Conservation (phyloP, 2,888 invertebrate species). For the Xestobium rufovillosum region DNA sequence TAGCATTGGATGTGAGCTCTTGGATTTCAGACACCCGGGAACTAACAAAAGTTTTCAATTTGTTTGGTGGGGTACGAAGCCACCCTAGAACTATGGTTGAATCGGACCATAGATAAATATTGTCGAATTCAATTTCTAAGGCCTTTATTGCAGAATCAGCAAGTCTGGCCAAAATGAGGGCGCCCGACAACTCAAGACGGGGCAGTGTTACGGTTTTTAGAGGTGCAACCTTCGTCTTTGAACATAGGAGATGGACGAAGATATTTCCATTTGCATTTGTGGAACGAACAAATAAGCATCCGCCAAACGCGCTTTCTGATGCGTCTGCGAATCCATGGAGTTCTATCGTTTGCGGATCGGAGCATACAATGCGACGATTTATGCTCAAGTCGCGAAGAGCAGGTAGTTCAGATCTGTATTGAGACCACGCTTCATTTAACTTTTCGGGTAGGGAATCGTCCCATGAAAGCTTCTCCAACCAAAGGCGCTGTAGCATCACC, state of each 20-base stretch:
- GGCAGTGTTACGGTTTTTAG: conserved; percentile 17
- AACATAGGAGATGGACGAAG: conserved; percentile 9
- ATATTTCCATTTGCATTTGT: conserved; percentile 4
- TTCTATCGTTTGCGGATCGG: too few species aligned
- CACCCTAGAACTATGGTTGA: conserved; percentile 22
- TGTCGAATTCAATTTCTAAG: conserved; percentile 9
- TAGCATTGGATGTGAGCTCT: conserved; percentile 8
- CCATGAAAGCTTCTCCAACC: too few species aligned
- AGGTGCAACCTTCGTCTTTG: conserved; percentile 16
- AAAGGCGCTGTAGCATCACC: too few species aligned
- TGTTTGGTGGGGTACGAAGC: conserved; percentile 17
- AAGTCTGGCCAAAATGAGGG: conserved; percentile 13
- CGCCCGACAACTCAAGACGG: conserved; percentile 19
- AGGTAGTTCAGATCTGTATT: too few species aligned
- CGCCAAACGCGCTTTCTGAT: conserved; percentile 11
- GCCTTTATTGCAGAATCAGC: too few species aligned
- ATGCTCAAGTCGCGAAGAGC: too few species aligned
- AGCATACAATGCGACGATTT: too few species aligned
- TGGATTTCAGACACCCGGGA: conserved; percentile 22
- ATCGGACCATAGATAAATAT: conserved; percentile 20
- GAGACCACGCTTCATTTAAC: too few species aligned
- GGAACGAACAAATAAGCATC: conserved; percentile 8
- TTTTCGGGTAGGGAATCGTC: too few species aligned
- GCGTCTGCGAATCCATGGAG: conserved; percentile 9
- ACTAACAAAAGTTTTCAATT: conserved; percentile 20